phyloP scores from a whole-genome alignment of 2,113 vertebrate species.

The Passer domesticus region DNA sequence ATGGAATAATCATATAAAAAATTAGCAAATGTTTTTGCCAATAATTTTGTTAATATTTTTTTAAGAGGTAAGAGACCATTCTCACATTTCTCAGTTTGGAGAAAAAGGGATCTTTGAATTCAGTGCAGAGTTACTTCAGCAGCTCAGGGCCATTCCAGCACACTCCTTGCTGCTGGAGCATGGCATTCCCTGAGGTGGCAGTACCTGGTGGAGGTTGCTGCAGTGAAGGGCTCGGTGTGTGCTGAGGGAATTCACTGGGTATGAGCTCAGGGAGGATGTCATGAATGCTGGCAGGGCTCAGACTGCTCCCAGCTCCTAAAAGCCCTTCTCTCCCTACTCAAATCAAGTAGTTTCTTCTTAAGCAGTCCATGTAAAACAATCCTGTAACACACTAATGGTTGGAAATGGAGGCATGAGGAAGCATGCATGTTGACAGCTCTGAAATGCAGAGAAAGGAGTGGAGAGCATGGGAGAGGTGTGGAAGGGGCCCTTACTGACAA shows the following conservation, averaged over 20 bases:
- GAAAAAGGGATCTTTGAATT: not conserved
- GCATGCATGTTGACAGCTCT: conserved; percentile 21
- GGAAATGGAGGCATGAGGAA: conserved; percentile 1
- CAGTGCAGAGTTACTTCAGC: not conserved
- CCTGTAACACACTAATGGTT: not conserved
- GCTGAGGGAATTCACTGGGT: not conserved
- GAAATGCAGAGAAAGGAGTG: not conserved
- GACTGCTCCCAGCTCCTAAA: not conserved
- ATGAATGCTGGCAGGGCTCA: not conserved
- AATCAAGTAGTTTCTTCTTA: not conserved
- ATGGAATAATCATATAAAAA: not conserved
- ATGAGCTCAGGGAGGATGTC: not conserved
- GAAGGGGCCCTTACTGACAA: conserved; percentile 46
- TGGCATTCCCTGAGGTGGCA: not conserved
- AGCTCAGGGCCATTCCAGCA: not conserved
- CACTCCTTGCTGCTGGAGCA: fast-evolving
- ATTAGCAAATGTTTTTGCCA: not conserved
- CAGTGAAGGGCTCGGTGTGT: fast-evolving
- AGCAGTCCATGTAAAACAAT: conserved; percentile 20
- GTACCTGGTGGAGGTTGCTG: not conserved
- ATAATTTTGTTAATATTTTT: too few species aligned
- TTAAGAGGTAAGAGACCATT: not conserved
- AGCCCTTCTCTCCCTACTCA: not conserved
- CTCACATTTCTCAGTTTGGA: not conserved
- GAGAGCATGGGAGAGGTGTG: not conserved